phyloP scores from a whole-genome alignment of 2,113 vertebrate genomes.

The Chionis minor region DNA sequence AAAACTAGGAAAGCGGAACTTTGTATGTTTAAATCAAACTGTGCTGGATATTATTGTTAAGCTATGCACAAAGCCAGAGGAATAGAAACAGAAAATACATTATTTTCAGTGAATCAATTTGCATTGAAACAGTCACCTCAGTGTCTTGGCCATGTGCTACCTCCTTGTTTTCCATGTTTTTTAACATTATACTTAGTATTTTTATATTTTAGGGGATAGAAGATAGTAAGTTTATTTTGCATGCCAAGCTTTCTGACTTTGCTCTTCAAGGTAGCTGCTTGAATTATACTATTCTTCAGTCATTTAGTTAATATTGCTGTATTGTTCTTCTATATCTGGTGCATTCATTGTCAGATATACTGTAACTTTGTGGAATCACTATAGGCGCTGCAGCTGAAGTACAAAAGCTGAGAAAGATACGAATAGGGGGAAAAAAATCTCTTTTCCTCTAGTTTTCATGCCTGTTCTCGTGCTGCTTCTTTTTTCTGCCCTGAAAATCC shows the following conservation, averaged over 20 bases:
- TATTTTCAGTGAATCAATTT: neutral
- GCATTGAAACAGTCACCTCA: neutral
- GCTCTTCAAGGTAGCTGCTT: neutral
- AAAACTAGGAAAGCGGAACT: neutral
- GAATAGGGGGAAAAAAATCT: neutral
- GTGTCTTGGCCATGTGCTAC: neutral
- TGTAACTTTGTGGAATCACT: neutral
- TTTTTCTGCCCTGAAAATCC: neutral
- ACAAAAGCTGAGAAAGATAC: neutral
- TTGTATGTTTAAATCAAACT: neutral
- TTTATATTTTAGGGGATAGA: neutral
- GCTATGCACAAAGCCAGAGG: neutral
- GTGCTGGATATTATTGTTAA: neutral
- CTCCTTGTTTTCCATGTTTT: neutral
- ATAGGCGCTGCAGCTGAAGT: neutral
- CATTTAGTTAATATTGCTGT: neutral
- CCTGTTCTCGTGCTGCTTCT: neutral
- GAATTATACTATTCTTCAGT: neutral
- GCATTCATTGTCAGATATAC: neutral
- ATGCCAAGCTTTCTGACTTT: neutral
- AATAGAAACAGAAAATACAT: neutral
- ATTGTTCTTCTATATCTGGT: neutral
- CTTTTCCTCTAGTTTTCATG: neutral
- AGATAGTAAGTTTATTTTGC: neutral
- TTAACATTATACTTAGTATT: neutral